phyloP scores from a whole-genome alignment of 2,797 vertebrate genomes.

The Meda fulgida region DNA sequence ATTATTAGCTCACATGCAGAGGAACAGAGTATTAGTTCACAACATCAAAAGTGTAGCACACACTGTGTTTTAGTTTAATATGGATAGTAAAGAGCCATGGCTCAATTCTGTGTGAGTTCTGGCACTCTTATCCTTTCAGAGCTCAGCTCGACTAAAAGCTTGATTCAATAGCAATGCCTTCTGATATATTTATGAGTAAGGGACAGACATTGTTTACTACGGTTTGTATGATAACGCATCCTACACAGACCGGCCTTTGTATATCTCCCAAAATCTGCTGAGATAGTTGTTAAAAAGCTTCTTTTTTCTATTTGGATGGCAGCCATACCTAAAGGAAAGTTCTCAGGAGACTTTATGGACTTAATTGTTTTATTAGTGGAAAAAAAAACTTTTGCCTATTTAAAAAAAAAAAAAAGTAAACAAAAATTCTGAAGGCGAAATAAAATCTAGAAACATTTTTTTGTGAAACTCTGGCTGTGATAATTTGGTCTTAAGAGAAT shows the following conservation, averaged over 20 bases:
- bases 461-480: not conserved
- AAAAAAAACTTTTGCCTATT: too few relatives aligned
- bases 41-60: not conserved
- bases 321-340: not conserved
- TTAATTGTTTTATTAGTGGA: not conserved
- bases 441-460: not conserved
- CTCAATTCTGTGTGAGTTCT: not conserved
- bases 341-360: not conserved
- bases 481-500: not conserved
- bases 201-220: conserved; percentile 38
- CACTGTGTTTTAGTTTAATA: not conserved
- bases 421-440: not conserved
- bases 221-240: conserved; percentile 16
- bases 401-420: too few relatives aligned
- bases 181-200: conserved; percentile 32
- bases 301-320: not conserved
- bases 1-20: not conserved
- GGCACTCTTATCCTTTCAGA: conserved; percentile 8
- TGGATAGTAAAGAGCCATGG: not conserved
- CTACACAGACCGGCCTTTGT: conserved; percentile 1
- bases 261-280: not conserved
- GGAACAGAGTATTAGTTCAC: not conserved
- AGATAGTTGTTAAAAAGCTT: not conserved
- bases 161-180: conserved; percentile 19
- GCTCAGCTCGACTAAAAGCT: conserved; percentile 26